Base-by-base conservation (phyloP, 2,113 vertebrate species). In the Uria lomvia region DNA sequence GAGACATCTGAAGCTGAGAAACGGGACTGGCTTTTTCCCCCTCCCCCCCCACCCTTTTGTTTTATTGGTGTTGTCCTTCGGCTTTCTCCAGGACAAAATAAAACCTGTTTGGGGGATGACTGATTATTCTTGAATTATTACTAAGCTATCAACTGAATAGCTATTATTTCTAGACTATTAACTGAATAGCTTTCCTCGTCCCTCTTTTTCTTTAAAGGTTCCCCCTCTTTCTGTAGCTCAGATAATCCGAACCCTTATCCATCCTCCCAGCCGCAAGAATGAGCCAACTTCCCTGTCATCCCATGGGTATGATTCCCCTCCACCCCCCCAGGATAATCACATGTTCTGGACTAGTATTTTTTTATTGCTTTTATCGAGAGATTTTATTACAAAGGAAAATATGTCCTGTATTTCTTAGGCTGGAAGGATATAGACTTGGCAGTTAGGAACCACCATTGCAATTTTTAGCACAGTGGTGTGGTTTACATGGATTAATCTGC, bases 341-440 rank as follows among this genome's bases (percentile, higher is more conserved):
- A 95, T 97, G 88, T 91, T 94, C 75, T 84, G 93, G 72, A 76
- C 66, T 81, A 78, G 80, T 53, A 50, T 94, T 95, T 92, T 88
- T 78, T 89, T 96, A 88, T 73, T 95, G 76, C 90, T 97, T 96
- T 91, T 95, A 95, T 92, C 22, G 32, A 94, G 90, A 96, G 92
- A 96, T 96, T 97, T 97, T 96, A 96, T 95, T 97, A 96, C 88
- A 94, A 94, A 97, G 84, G 92, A 97, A 97, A 96, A 91, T 94
- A 95, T 74, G 92, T 94, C 87, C 95, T 94, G 72, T 81, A 86
- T 82, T 90, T 90, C 86, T 86, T 84, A 82, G 78, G 72, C 47
- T 82, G 68, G 72, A 53, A 56, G 22, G 90, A 93, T 91, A 97
- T 66, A 73, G 75, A 68, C 74, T 95, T 86, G 92, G 88, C 84